Evolutionary conservation across 2,888 invertebrate species (phyloP).

Genomic region (Drosophila niveifrons): DNA sequence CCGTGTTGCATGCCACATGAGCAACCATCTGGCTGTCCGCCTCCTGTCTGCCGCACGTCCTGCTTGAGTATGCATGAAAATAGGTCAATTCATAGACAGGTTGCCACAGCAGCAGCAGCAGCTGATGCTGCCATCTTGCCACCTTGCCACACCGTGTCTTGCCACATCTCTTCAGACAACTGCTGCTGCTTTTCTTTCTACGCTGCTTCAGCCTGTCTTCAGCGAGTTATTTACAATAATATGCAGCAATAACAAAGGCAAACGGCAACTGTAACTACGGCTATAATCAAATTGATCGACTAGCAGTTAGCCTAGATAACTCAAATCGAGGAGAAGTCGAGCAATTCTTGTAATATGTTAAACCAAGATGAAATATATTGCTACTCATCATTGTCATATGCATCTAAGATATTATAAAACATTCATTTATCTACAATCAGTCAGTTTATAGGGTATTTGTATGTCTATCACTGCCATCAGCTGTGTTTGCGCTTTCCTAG

Average conservation of each 20-base stretch:
- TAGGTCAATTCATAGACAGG: conserved; percentile 34
- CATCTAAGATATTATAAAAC: too few relatives aligned
- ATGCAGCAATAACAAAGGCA: conserved; percentile 47
- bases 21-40: conserved; percentile 6
- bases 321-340: too few relatives aligned
- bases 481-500: too few relatives aligned
- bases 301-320: not conserved
- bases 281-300: conserved; percentile 4
- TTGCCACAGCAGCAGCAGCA: conserved; percentile 13
- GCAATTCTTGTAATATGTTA: too few relatives aligned
- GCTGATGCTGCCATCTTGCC: conserved; percentile 7
- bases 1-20: conserved; percentile 16
- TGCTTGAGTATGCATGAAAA: conserved; percentile 28
- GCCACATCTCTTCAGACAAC: not conserved
- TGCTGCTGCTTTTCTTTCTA: not conserved
- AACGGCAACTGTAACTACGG: not conserved
- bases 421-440: too few relatives aligned
- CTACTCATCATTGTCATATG: too few relatives aligned
- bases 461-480: not conserved
- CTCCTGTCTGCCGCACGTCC: conserved; percentile 13
- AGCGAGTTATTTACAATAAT: conserved; percentile 50
- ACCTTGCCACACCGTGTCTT: too few relatives aligned
- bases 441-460: not conserved
- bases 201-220: conserved; percentile 8
- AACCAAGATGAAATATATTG: too few relatives aligned